Percentiles rank a stretch among this genome's conserved stretches.
These are phyloP conservation scores for Conops quadrifasciatus DNA, from an alignment of 2,888 invertebrate genomes.

Conservation along the genomic window DNA sequence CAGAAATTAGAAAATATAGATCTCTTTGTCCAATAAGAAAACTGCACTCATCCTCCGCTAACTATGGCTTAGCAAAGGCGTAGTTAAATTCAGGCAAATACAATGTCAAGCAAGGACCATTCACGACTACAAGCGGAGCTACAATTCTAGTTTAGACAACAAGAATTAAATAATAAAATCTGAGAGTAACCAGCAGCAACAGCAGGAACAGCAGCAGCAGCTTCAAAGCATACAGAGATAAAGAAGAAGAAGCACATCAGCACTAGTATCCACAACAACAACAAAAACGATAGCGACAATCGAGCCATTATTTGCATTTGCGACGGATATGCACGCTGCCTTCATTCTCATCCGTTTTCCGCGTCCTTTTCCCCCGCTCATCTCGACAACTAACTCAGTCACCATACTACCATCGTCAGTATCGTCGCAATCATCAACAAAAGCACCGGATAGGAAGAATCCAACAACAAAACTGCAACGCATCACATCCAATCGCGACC, in stretches of 20 bases:
- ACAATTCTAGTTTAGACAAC: conserved; percentile 35
- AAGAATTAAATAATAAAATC: conserved; percentile 56
- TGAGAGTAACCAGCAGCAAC: conserved; percentile 44
- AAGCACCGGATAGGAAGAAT: conserved; percentile 4
- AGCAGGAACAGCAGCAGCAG: conserved; percentile 42
- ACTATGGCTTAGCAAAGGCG: too few relatives aligned
- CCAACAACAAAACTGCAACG: conserved; percentile 13
- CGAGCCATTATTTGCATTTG: conserved; percentile 63
- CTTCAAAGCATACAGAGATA: conserved; percentile 45
- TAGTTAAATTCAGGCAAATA: too few relatives aligned
- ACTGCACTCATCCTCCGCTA: too few relatives aligned
- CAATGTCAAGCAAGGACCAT: too few relatives aligned
- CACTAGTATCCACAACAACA: conserved; percentile 30
- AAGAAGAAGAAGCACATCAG: conserved; percentile 44
- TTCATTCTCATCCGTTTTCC: conserved; percentile 5
- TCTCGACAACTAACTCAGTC: too few relatives aligned
- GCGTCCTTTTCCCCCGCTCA: conserved; percentile 4
- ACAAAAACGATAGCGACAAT: conserved; percentile 48
- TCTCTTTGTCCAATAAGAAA: too few relatives aligned
- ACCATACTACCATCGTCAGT: conserved; percentile 35
- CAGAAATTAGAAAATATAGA: too few relatives aligned
- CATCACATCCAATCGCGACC: conserved; percentile 19
- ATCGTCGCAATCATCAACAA: conserved; percentile 20
- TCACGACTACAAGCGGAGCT: conserved; percentile 34
- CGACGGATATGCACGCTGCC: conserved; percentile 51